A percentile compares a stretch with the other conserved stretches of the same genome.
These are phyloP conservation scores for Peromyscus eremicus DNA, from an alignment of 2,797 vertebrate species.

Conservation along the genomic window DNA sequence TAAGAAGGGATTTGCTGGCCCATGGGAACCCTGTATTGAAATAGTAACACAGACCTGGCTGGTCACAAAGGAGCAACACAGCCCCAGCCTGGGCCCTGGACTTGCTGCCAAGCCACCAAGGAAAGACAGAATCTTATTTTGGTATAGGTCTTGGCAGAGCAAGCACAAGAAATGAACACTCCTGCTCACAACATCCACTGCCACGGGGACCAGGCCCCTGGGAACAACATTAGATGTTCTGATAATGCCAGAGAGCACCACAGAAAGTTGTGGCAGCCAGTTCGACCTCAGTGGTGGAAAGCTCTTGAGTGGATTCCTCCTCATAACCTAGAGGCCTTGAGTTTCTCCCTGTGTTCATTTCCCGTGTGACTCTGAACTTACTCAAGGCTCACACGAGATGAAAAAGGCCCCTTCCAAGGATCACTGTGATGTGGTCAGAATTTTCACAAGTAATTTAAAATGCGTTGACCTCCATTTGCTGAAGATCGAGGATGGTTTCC, in stretches of 20 bases:
- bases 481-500: not conserved
- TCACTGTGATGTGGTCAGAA: not conserved
- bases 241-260: not conserved
- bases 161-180: not conserved
- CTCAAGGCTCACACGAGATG: not conserved
- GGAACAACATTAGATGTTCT: not conserved
- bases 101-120: rapidly evolving
- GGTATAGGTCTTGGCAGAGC: not conserved
- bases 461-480: rapidly evolving
- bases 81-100: rapidly evolving
- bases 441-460: not conserved
- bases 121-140: not conserved
- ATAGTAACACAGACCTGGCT: rapidly evolving
- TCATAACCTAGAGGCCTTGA: no score
- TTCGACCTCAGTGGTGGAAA: rapidly evolving
- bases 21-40: not conserved
- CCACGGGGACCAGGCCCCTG: not conserved
- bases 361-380: not conserved
- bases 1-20: not conserved
- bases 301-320: not conserved
- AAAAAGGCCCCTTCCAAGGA: not conserved
- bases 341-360: not conserved
- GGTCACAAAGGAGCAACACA: rapidly evolving
- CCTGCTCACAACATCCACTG: rapidly evolving
- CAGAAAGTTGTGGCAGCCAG: not conserved